A percentile compares a stretch with the other conserved stretches of the same genome.
Conservation (phyloP, 2,113 vertebrate genomes). For the Callopanchax toddi region DNA sequence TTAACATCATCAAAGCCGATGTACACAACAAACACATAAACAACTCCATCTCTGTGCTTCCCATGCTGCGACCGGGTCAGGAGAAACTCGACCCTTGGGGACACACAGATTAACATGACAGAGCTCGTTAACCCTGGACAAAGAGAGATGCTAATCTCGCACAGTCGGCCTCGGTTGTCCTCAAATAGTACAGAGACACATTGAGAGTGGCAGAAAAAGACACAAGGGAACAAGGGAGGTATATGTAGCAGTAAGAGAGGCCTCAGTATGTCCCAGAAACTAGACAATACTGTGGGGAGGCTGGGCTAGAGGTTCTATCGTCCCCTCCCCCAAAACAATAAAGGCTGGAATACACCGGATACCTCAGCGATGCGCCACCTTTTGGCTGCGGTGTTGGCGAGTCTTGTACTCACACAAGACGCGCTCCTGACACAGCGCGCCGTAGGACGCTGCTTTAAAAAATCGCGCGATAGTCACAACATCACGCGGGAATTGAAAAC, state of each 20-base stretch:
- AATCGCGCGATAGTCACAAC: no score
- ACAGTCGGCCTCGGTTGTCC: slow-evolving; percentile 58
- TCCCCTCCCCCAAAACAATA: slow-evolving; percentile 55
- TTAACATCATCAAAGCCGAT: slow-evolving; percentile 10
- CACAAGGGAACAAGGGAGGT: slow-evolving; percentile 30
- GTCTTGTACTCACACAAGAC: no score
- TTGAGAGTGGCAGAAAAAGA: slow-evolving; percentile 8
- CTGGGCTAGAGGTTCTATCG: slow-evolving; percentile 25
- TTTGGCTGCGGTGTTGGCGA: no score
- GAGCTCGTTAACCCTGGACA: slow-evolving; percentile 80
- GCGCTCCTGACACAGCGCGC: no score
- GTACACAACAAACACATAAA: slow-evolving; percentile 26
- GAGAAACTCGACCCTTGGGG: slow-evolving; percentile 53
- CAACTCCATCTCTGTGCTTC: slow-evolving; percentile 24
- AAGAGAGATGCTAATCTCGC: slow-evolving; percentile 79
- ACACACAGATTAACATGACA: slow-evolving; percentile 77
- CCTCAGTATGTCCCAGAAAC: slow-evolving; percentile 65
- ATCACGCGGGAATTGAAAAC: no score
- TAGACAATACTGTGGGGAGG: slow-evolving; percentile 51
- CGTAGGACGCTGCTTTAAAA: no score
- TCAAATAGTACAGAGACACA: slow-evolving; percentile 30
- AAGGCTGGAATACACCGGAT: no score
- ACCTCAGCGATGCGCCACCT: no score
- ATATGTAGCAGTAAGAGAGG: slow-evolving; percentile 31
- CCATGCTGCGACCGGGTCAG: slow-evolving; percentile 21